Conservation (phyloP, 2,797 vertebrate genomes). For the Falco peregrinus region DNA sequence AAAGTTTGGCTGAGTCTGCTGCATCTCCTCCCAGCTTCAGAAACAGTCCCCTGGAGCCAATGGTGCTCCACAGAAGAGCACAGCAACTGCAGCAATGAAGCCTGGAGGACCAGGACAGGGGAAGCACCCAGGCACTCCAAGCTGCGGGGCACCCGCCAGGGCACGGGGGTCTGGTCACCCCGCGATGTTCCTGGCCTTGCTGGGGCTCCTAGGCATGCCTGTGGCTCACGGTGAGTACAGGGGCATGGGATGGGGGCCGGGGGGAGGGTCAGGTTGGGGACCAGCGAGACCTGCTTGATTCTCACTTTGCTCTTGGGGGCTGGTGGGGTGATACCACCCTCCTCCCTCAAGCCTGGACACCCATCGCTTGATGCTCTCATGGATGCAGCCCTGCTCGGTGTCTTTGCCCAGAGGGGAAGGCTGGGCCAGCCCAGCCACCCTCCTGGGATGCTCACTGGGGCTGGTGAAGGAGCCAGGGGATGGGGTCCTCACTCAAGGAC, state of each 20-base stretch:
- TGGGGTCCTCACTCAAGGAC: neutral
- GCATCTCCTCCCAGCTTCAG: slow-evolving; percentile 14
- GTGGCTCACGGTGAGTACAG: neutral
- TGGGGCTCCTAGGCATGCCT: neutral
- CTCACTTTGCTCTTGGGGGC: neutral
- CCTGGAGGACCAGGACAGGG: neutral
- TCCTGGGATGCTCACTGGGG: neutral
- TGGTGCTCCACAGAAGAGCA: neutral
- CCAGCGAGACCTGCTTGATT: neutral
- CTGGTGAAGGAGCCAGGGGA: neutral
- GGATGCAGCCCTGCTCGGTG: neutral
- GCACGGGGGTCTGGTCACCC: accelerated
- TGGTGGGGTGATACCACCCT: neutral
- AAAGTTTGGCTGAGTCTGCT: neutral
- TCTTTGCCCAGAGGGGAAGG: neutral
- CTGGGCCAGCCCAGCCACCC: accelerated
- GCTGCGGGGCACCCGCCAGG: accelerated
- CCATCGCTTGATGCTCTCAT: accelerated
- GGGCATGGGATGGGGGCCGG: neutral
- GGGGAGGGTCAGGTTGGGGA: neutral
- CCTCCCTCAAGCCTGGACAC: neutral
- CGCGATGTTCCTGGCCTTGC: neutral
- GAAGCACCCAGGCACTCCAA: neutral
- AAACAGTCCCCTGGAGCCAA: neutral
- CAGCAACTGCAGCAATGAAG: neutral